phyloP scores from a whole-genome alignment of 2,888 invertebrate species.

The Netelia fuscicornis region DNA sequence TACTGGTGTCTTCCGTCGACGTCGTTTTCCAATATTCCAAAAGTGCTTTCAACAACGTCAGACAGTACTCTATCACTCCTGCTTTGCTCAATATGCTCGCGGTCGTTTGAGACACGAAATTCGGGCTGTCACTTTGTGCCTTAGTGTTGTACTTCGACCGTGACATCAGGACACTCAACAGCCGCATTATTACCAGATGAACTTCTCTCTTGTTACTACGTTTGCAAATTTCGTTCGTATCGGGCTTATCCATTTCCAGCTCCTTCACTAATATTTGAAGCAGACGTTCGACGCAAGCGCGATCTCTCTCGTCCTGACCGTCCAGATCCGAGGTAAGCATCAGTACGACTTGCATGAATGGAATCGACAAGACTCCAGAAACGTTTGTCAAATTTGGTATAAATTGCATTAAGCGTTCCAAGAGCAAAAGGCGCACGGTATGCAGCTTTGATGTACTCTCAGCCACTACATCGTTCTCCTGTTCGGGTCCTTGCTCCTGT shows the following conservation, averaged over 20 bases:
- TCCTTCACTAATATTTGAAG: conserved; percentile 91
- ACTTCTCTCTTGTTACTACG: conserved; percentile 93
- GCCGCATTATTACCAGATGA: conserved; percentile 94
- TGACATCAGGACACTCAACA: conserved; percentile 94
- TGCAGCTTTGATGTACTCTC: conserved; percentile 87
- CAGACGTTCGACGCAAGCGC: conserved; percentile 91
- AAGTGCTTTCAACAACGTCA: conserved; percentile 89
- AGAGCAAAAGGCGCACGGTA: conserved; percentile 89
- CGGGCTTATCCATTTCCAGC: conserved; percentile 88
- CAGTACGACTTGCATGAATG: conserved; percentile 95
- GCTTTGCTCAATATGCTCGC: conserved; percentile 90
- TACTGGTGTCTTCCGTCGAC: conserved; percentile 82
- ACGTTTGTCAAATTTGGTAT: conserved; percentile 91
- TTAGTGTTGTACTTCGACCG: conserved; percentile 88
- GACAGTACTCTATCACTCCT: conserved; percentile 90
- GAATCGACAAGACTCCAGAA: conserved; percentile 94
- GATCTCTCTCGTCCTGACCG: conserved; percentile 93
- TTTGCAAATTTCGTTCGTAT: conserved; percentile 86
- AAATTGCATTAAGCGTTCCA: conserved; percentile 92
- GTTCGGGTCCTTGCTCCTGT: conserved; percentile 81
- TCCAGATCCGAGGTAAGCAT: conserved; percentile 96
- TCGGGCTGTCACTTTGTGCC: conserved; percentile 83
- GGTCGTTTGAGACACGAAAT: conserved; percentile 89
- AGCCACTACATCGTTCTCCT: conserved; percentile 81
- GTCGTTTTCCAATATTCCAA: conserved; percentile 91